These are phyloP conservation scores for Agrotis segetum DNA, from an alignment of 2,888 invertebrate genomes.

Conservation along the genomic window DNA sequence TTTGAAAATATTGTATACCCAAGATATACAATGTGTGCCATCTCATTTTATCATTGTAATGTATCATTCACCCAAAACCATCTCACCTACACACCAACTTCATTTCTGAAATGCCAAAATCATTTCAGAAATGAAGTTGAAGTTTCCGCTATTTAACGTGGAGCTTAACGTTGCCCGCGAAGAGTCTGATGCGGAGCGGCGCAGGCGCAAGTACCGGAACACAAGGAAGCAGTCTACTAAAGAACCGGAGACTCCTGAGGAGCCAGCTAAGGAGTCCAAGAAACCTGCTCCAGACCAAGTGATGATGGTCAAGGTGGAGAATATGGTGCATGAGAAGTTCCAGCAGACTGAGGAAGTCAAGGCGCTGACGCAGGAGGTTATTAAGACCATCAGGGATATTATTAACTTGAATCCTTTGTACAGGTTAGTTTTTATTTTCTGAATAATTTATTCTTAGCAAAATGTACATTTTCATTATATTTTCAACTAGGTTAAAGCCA, in stretches of 20 bases:
- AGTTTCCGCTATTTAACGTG: conserved; percentile 96
- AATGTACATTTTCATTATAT: too few relatives aligned
- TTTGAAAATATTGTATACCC: too few relatives aligned
- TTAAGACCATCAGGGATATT: conserved; percentile 99
- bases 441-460: not conserved
- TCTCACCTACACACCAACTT: conserved; percentile 66
- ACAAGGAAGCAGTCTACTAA: conserved; percentile 71
- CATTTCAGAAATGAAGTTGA: conserved; percentile 93
- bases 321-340: conserved; percentile 96
- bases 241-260: conserved; percentile 58
- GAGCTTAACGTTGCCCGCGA: conserved; percentile 96
- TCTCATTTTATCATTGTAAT: not conserved
- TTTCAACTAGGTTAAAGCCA: not conserved
- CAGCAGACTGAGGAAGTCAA: conserved; percentile 98
- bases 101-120: conserved; percentile 84
- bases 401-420: conserved; percentile 99
- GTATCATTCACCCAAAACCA: conserved; percentile 1
- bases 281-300: conserved; percentile 86
- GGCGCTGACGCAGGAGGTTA: conserved; percentile 98
- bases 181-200: conserved; percentile 92
- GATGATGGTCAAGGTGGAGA: conserved; percentile 98
- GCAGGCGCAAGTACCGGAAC: conserved; percentile 88
- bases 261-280: conserved; percentile 69
- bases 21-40: not conserved
- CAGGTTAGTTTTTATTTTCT: conserved; percentile 80